phyloP scores from a whole-genome alignment of 2,888 invertebrate genomes.

The Oligia fasciuncula region DNA sequence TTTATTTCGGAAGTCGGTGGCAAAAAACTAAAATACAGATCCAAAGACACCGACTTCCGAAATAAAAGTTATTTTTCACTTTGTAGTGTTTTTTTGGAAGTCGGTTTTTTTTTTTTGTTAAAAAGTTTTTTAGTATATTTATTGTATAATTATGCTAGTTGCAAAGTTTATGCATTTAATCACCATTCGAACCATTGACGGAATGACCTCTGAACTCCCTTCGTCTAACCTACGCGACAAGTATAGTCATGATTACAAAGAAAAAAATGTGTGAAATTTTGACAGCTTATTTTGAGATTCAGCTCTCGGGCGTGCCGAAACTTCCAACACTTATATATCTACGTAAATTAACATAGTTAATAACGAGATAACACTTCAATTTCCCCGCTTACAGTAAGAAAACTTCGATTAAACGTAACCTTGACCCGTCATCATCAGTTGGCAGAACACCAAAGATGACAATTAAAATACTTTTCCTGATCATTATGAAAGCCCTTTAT shows the following conservation, averaged over 20 bases:
- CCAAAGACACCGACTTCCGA: too few species aligned
- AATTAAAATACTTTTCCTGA: conserved; percentile 50
- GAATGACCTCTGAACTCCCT: not conserved
- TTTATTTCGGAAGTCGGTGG: too few species aligned
- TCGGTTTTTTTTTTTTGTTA: too few species aligned
- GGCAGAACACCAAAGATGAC: conserved; percentile 58
- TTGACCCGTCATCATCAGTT: conserved; percentile 52
- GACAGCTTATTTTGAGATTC: not conserved
- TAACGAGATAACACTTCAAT: not conserved
- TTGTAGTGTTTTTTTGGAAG: too few species aligned
- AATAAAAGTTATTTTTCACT: too few species aligned
- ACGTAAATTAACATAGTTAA: not conserved
- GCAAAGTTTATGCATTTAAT: not conserved
- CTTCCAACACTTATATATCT: not conserved
- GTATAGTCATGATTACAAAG: not conserved
- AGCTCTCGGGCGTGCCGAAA: not conserved
- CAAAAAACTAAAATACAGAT: too few species aligned
- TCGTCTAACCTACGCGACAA: not conserved
- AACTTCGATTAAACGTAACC: conserved; percentile 33
- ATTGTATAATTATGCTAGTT: not conserved
- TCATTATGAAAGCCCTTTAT: conserved; percentile 40
- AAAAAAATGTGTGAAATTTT: not conserved
- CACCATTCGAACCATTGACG: not conserved
- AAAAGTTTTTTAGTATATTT: too few species aligned
- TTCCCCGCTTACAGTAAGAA: not conserved